These are phyloP conservation scores for Eufriesea mexicana DNA, from an alignment of 1,140 invertebrate genomes.

Conservation along the genomic window DNA sequence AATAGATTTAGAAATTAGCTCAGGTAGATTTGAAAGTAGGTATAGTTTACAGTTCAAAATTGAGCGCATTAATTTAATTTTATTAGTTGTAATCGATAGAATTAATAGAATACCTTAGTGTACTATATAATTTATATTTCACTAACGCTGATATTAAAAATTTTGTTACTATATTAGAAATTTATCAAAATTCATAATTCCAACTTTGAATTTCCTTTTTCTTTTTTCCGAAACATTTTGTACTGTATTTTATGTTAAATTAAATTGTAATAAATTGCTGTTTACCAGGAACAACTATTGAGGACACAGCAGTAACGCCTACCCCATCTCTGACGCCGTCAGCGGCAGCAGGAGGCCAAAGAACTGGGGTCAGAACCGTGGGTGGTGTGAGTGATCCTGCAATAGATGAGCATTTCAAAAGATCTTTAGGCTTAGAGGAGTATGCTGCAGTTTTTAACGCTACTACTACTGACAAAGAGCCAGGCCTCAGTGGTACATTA, in stretches of 20 bases:
- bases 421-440: slow-evolving; percentile 92
- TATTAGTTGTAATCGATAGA: too few species aligned
- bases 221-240: not conserved
- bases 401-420: slow-evolving; percentile 97
- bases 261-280: not conserved
- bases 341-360: slow-evolving; percentile 73
- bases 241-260: not conserved
- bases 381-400: slow-evolving; percentile 88
- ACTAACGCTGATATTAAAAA: not conserved
- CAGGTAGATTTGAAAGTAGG: not conserved
- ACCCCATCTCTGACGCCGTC: slow-evolving; percentile 76
- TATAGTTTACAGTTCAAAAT: not conserved
- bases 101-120: too few species aligned
- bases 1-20: not conserved
- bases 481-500: slow-evolving; percentile 78
- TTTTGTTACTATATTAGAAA: not conserved
- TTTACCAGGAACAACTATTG: slow-evolving; percentile 76
- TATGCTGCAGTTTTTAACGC: slow-evolving; percentile 92
- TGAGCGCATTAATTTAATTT: not conserved
- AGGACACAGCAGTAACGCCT: slow-evolving; percentile 78
- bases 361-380: slow-evolving; percentile 76
- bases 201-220: not conserved
- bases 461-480: slow-evolving; percentile 76
- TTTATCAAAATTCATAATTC: not conserved
- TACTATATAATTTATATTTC: too few species aligned